These are phyloP conservation scores for Thelaira solivaga DNA, from an alignment of 2,888 invertebrate genomes.

Conservation along the genomic window DNA sequence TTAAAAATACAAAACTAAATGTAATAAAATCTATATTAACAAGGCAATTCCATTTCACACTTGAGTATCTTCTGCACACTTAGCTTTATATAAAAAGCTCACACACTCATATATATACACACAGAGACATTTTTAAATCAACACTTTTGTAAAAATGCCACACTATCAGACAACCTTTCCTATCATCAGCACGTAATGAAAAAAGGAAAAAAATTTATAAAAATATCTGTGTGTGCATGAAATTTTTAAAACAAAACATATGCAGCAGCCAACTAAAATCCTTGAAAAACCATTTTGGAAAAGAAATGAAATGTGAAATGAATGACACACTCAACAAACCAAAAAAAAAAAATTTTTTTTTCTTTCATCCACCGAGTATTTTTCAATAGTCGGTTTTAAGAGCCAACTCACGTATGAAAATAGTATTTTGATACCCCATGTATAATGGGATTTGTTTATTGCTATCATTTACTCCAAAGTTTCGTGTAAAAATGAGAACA, in stretches of 20 bases:
- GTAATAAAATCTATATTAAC: no score
- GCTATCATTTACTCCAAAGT: conserved; percentile 72
- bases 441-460: conserved; percentile 76
- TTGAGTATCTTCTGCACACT: no score
- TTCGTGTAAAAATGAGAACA: conserved; percentile 53
- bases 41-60: no score
- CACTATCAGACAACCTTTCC: conserved; percentile 10
- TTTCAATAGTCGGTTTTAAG: conserved; percentile 62
- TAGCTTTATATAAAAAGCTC: no score
- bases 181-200: conserved; percentile 33
- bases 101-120: no score
- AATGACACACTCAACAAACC: not conserved
- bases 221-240: not conserved
- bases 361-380: conserved; percentile 1
- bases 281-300: conserved; percentile 9
- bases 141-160: conserved; percentile 41
- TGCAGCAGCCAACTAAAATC: conserved; percentile 8
- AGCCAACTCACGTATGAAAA: conserved; percentile 74
- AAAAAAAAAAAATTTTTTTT: not conserved
- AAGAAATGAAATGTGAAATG: conserved; percentile 16
- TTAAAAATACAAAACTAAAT: no score
- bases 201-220: not conserved
- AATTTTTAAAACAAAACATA: not conserved
- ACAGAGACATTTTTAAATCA: conserved; percentile 35
- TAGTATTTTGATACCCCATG: conserved; percentile 74